phyloP scores from a whole-genome alignment of 1,140 invertebrate genomes.

The Eubasilissa regina region DNA sequence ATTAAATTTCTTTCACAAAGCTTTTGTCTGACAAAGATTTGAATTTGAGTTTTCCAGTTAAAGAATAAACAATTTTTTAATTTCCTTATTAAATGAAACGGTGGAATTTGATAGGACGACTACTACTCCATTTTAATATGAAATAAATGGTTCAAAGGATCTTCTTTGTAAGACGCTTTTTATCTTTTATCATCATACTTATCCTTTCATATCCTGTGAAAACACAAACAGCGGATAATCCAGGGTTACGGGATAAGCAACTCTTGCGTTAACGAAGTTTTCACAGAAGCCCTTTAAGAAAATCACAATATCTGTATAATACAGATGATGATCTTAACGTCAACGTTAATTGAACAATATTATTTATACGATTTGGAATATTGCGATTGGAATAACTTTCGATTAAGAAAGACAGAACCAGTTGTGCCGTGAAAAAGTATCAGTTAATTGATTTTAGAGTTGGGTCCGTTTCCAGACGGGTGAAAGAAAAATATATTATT shows the following conservation, averaged over 20 bases:
- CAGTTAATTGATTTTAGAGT: too few species aligned
- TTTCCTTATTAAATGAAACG: constrained; percentile 43
- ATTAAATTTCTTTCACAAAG: not conserved
- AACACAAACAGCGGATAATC: constrained; percentile 23
- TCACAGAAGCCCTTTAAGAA: not conserved
- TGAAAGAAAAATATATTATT: too few species aligned
- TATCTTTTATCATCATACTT: constrained; percentile 53
- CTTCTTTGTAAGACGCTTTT: constrained; percentile 32
- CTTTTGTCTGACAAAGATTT: not conserved
- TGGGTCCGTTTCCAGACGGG: too few species aligned
- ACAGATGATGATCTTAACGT: not conserved
- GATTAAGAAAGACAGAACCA: too few species aligned
- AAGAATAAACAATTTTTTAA: constrained; percentile 18
- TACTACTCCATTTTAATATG: constrained; percentile 40
- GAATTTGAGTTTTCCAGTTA: not conserved
- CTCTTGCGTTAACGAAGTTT: constrained; percentile 8
- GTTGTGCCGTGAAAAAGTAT: too few species aligned
- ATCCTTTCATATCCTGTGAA: constrained; percentile 55
- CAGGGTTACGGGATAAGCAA: not conserved
- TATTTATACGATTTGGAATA: not conserved
- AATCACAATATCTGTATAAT: not conserved
- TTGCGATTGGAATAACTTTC: not conserved
- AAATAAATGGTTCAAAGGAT: constrained; percentile 54
- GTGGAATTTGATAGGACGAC: constrained; percentile 28
- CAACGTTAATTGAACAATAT: not conserved